These are phyloP conservation scores for Calidris pygmaea DNA, from an alignment of 2,113 vertebrate genomes.

Conservation along the genomic window DNA sequence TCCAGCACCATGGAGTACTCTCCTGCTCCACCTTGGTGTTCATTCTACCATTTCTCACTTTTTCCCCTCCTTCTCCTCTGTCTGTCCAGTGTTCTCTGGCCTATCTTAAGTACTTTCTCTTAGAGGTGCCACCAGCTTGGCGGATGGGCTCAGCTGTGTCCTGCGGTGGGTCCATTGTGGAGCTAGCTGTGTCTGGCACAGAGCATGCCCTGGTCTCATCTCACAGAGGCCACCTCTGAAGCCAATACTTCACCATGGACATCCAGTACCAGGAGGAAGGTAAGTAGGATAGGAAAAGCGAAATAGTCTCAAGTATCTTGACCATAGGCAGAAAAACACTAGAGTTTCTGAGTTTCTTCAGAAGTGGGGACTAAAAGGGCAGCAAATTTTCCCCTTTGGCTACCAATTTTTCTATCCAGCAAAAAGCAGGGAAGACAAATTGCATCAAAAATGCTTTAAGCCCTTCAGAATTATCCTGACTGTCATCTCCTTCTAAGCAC, in stretches of 20 bases:
- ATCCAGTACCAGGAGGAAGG: fast-evolving
- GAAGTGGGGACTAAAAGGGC: background rate
- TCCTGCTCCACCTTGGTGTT: background rate
- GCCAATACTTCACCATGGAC: background rate
- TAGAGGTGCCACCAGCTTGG: background rate
- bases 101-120: background rate
- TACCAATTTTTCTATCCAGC: background rate
- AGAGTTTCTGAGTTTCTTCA: background rate
- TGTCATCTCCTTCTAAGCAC: background rate
- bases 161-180: background rate
- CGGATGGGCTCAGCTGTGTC: background rate
- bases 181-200: background rate
- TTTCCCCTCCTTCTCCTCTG: background rate
- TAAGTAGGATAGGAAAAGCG: background rate
- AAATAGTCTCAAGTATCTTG: background rate
- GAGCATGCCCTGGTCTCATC: background rate
- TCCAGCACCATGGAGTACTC: background rate
- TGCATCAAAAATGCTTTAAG: background rate
- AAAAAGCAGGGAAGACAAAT: background rate
- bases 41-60: background rate
- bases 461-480: background rate
- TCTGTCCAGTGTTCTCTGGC: background rate
- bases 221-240: background rate
- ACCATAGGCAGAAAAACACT: background rate
- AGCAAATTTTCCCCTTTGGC: background rate